phyloP scores from a whole-genome alignment of 2,113 vertebrate genomes.

The Alexandromys fortis region DNA sequence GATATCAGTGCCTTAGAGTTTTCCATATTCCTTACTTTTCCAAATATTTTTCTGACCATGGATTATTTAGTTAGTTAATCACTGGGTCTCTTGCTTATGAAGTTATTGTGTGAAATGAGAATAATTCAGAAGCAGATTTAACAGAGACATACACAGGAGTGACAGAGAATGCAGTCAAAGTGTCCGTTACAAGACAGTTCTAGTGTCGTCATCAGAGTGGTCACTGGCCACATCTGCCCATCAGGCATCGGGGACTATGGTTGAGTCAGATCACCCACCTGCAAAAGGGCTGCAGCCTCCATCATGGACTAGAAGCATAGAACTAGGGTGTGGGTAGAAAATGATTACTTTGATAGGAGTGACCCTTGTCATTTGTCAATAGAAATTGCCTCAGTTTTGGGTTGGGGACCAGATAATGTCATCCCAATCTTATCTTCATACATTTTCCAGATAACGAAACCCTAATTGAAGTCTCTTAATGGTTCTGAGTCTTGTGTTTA shows the following conservation, averaged over 20 bases:
- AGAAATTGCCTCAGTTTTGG: neutral
- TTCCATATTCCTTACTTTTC: neutral
- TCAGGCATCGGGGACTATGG: rapidly evolving
- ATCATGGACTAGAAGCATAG: neutral
- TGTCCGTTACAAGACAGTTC: rapidly evolving
- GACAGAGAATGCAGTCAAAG: rapidly evolving
- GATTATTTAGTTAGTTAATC: too few relatives aligned
- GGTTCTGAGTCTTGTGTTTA: neutral
- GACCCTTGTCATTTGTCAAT: too few relatives aligned
- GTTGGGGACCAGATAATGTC: neutral
- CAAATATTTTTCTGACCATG: neutral
- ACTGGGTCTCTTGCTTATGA: too few relatives aligned
- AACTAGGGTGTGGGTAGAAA: too few relatives aligned
- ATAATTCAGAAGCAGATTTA: neutral
- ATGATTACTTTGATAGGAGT: rapidly evolving
- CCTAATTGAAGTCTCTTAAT: neutral
- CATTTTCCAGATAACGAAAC: neutral
- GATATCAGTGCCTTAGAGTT: neutral
- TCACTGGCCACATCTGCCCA: neutral
- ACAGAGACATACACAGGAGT: neutral
- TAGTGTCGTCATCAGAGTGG: neutral
- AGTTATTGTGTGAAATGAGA: neutral
- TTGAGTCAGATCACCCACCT: too few relatives aligned
- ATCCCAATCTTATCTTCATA: neutral
- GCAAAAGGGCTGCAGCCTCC: too few relatives aligned